phyloP scores from a whole-genome alignment of 1,140 invertebrate species.

The Eupristina koningsbergeri region DNA sequence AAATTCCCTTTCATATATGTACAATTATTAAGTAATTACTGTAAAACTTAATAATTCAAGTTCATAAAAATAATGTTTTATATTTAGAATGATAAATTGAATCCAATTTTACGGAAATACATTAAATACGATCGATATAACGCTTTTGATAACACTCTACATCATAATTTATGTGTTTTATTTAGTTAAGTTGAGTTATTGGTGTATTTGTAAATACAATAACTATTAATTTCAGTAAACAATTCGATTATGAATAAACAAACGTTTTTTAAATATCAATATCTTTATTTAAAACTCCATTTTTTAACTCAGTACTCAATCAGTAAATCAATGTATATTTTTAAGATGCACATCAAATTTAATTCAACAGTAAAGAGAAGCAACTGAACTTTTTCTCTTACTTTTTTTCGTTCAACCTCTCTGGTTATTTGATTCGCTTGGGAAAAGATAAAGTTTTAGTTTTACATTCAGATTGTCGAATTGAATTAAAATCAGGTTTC shows the following conservation, averaged over 20 bases:
- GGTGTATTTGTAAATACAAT: neutral
- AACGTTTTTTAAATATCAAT: neutral
- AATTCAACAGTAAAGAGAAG: slow-evolving; percentile 33
- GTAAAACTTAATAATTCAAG: too few relatives aligned
- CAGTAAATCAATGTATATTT: slow-evolving; percentile 47
- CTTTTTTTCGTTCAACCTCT: slow-evolving; percentile 27
- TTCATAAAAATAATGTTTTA: too few relatives aligned
- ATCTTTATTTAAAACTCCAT: neutral
- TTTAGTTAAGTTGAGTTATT: neutral
- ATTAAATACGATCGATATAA: too few relatives aligned
- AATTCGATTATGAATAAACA: neutral
- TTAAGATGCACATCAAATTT: slow-evolving; percentile 42
- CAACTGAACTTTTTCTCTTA: neutral
- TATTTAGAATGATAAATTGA: too few relatives aligned
- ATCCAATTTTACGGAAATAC: too few relatives aligned
- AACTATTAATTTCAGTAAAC: neutral
- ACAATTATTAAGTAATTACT: neutral
- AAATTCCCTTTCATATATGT: neutral
- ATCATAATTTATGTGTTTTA: neutral
- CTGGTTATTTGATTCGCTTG: slow-evolving; percentile 42
- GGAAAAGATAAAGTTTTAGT: slow-evolving; percentile 47
- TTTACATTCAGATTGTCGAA: slow-evolving; percentile 37
- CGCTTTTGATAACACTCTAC: too few relatives aligned
- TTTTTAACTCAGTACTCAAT: slow-evolving; percentile 16
- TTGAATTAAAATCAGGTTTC: slow-evolving; percentile 50